Conservation (phyloP, 2,888 invertebrate species). For the Dryococelus australis region DNA sequence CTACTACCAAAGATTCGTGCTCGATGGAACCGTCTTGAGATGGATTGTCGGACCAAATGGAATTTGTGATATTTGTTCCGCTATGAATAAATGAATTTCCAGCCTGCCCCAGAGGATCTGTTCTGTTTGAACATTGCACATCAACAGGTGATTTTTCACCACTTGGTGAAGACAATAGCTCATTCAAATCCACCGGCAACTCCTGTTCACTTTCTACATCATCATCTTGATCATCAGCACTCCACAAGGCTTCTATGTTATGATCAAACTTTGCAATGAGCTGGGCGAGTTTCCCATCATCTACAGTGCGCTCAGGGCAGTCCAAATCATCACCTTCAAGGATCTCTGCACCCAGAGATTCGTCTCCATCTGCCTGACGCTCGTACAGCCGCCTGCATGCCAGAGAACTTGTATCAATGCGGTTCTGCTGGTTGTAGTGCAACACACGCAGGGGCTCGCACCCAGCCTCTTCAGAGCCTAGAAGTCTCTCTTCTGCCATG, state of each 20-base stretch:
- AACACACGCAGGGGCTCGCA: conserved; percentile 22
- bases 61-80: conserved; percentile 63
- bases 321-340: not conserved
- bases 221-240: conserved; percentile 50
- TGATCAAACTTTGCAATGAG: conserved; percentile 74
- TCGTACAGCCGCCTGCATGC: conserved; percentile 39
- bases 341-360: not conserved
- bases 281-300: conserved; percentile 63
- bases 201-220: conserved; percentile 62
- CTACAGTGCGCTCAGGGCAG: conserved; percentile 55
- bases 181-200: conserved; percentile 68
- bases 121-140: conserved; percentile 47
- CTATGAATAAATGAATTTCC: conserved; percentile 57
- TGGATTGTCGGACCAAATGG: conserved; percentile 61
- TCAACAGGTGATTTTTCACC: conserved; percentile 57
- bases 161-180: conserved; percentile 66
- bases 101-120: not conserved
- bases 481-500: conserved; percentile 56
- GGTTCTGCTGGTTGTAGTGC: conserved; percentile 33
- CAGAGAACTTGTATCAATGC: not conserved
- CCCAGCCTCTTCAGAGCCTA: conserved; percentile 39
- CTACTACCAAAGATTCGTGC: conserved; percentile 32
- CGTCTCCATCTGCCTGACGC: conserved; percentile 33
- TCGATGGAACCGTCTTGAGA: conserved; percentile 34
- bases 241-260: conserved; percentile 74